Conservation (phyloP, 2,113 vertebrate genomes). For the Galbula dea region DNA sequence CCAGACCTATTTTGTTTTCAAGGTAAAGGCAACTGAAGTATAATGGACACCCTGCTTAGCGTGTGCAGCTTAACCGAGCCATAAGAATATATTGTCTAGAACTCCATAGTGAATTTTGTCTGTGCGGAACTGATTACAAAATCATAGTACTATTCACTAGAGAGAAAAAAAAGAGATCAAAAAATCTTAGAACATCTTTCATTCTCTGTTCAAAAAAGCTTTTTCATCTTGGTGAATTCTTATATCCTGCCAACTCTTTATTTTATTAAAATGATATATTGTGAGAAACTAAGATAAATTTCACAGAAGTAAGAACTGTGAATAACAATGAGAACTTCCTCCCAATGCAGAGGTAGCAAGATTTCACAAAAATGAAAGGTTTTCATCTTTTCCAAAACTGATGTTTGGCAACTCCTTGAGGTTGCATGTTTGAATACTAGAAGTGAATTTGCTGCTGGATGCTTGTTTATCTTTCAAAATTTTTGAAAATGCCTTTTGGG, state of each 20-base stretch:
- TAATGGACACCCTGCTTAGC: background rate
- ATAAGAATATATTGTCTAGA: background rate
- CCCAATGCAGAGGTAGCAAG: background rate
- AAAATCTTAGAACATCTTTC: background rate
- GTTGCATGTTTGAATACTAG: background rate
- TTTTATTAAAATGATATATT: background rate
- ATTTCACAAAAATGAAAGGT: background rate
- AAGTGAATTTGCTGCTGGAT: background rate
- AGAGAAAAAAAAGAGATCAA: background rate
- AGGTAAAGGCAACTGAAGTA: background rate
- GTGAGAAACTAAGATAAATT: constrained; percentile 22
- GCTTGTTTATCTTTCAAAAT: background rate
- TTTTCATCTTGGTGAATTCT: constrained; percentile 28
- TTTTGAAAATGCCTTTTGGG: background rate
- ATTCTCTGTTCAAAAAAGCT: background rate
- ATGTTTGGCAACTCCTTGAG: background rate
- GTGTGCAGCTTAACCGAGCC: background rate
- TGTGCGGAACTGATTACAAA: constrained; percentile 23
- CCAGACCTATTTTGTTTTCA: background rate
- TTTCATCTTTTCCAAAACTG: background rate
- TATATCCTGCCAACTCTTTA: constrained; percentile 4
- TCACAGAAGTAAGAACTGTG: background rate
- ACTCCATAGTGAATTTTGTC: background rate
- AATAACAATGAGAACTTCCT: background rate
- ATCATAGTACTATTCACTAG: background rate